Conservation (phyloP, 1,140 invertebrate species). For the Drosophila prosaltans region DNA sequence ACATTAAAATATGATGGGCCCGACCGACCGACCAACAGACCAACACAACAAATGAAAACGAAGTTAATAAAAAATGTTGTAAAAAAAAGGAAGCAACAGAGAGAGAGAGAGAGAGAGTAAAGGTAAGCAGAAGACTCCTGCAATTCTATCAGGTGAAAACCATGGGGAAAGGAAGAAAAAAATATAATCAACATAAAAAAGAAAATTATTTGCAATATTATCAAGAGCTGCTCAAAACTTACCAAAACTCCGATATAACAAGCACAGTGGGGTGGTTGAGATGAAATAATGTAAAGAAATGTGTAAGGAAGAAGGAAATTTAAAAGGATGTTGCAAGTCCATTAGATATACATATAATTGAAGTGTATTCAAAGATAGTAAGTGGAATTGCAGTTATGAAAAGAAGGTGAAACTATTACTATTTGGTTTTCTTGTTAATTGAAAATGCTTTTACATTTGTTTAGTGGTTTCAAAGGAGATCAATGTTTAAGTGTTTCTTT, state of each 20-base stretch:
- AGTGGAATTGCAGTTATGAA: no score
- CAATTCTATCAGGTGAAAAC: conserved; percentile 40
- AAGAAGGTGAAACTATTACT: no score
- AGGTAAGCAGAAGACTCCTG: background rate
- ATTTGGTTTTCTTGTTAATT: no score
- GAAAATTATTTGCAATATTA: conserved; percentile 81
- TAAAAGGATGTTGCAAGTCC: no score
- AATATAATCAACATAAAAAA: conserved; percentile 82
- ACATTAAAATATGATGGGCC: conserved; percentile 80
- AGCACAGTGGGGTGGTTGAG: conserved; percentile 35
- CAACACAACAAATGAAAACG: conserved; percentile 71
- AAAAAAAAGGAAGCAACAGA: conserved; percentile 46
- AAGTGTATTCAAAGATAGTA: no score
- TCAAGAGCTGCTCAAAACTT: conserved; percentile 56
- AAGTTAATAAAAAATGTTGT: conserved; percentile 78
- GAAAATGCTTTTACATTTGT: no score
- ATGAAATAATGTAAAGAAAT: conserved; percentile 21
- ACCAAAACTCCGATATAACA: conserved; percentile 15
- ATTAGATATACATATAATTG: no score
- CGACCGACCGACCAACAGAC: conserved; percentile 28
- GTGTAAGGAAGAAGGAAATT: conserved; percentile 18
- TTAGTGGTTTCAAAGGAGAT: no score
- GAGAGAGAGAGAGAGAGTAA: background rate
- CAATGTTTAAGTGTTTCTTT: no score
- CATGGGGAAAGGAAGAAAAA: conserved; percentile 25